These are phyloP conservation scores for Pantherophis alleghaniensis DNA, from an alignment of 2,797 vertebrate genomes.

Conservation along the genomic window DNA sequence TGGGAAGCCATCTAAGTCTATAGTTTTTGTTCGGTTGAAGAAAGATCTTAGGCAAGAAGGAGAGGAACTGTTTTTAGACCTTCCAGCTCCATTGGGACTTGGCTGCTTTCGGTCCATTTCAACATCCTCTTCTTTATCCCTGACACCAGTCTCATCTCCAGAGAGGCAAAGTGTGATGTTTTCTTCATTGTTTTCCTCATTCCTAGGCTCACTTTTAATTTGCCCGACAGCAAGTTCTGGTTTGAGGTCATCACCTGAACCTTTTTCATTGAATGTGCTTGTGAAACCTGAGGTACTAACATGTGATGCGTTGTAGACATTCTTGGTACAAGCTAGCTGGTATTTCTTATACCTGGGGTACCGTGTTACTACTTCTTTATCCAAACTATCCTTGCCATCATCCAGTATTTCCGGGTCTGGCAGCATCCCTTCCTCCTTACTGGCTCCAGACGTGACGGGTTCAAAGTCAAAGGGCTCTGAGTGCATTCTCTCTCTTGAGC, in stretches of 20 bases:
- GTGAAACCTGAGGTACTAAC: constrained; percentile 99
- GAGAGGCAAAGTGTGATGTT: constrained; percentile 88
- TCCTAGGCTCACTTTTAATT: constrained; percentile 92
- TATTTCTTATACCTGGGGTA: constrained; percentile 99
- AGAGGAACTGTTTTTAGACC: constrained; percentile 80
- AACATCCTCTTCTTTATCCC: constrained; percentile 80
- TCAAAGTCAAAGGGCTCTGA: constrained; percentile 78
- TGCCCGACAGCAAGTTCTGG: constrained; percentile 77
- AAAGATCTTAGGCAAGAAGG: constrained; percentile 89
- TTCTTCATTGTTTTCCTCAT: constrained; percentile 84
- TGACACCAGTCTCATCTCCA: constrained; percentile 85
- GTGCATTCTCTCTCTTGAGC: constrained; percentile 79
- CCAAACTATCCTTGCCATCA: constrained; percentile 83
- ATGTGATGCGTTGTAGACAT: constrained; percentile 91
- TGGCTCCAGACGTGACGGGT: constrained; percentile 67
- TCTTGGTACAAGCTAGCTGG: constrained; percentile 98
- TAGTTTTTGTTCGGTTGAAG: constrained; percentile 82
- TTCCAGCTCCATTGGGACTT: constrained; percentile 75
- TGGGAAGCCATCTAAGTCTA: constrained; percentile 81
- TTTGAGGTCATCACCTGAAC: constrained; percentile 73
- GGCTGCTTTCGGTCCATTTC: constrained; percentile 85
- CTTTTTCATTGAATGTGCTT: constrained; percentile 91
- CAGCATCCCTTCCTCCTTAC: constrained; percentile 74
- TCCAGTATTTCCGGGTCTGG: constrained; percentile 77
- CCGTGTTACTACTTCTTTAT: constrained; percentile 83